phyloP scores from a whole-genome alignment of 2,888 invertebrate species.

The Diogma glabrata region DNA sequence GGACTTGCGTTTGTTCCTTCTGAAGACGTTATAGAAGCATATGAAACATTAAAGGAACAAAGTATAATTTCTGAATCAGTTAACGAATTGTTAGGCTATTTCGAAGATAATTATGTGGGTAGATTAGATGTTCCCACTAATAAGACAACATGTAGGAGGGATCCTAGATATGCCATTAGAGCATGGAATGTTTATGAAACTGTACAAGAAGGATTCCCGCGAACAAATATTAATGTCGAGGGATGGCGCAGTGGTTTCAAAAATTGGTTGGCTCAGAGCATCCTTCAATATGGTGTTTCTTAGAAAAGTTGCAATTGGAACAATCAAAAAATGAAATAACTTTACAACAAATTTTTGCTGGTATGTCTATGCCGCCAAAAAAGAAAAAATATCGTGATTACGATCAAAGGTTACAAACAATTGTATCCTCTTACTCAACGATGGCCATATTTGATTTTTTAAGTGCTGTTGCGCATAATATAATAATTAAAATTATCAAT shows the following conservation, averaged over 20 bases:
- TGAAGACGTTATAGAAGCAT: background rate
- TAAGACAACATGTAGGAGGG: background rate
- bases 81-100: background rate
- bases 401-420: background rate
- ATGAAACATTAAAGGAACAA: background rate
- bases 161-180: background rate
- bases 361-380: background rate
- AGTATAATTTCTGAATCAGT: background rate
- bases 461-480: background rate
- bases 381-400: background rate
- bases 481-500: background rate
- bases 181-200: background rate
- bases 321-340: background rate
- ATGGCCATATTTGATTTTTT: background rate
- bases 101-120: background rate
- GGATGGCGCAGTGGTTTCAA: background rate
- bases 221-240: background rate
- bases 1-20: background rate
- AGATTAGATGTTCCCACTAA: no score
- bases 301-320: slow-evolving; percentile 2
- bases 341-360: background rate
- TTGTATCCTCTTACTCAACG: background rate
- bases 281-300: background rate
- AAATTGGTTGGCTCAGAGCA: background rate
- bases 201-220: background rate